Evolutionary conservation across 2,797 vertebrate species (phyloP), one percentile per base, ranked within the genome.

Genomic region (Channa striata): DNA sequence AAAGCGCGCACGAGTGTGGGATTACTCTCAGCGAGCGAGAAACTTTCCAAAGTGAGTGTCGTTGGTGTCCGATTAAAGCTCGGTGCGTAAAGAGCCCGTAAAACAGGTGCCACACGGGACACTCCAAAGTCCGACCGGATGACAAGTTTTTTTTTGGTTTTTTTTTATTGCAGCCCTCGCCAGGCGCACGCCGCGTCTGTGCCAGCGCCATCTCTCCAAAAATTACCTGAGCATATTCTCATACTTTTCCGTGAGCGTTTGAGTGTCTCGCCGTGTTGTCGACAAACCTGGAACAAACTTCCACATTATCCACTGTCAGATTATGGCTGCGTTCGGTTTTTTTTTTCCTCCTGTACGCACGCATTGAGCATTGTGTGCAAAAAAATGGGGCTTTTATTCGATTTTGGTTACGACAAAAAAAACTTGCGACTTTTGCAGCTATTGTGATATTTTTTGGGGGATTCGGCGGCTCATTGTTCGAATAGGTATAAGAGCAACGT

Each of bases 41-140:
- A 90, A 90, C 86, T 91, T 92, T 90, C 85, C 33, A 72, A 73
- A 87, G 70, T 82, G 56, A 76, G 58, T 76, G 74, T 77, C 20
- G 25, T 39, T n/a, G 25, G 33, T n/a, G 17, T 19, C 54, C 60
- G 69, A 68, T n/a, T 68, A 62, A 71, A 82, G 74, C 33, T 67
- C 39, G 72, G 72, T 82, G 83, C 63, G 74, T 81, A 62, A 68
- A 72, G 74, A 75, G 60, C 81, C 74, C 74, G 79, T 81, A 86
- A 89, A 89, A 85, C 90, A 92, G 91, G 91, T 93, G 91, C 88
- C 73, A 61, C 80, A 46, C 64, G 80, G 89, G 84, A 72, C 85
- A 87, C 81, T 84, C 87, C 60, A 79, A 74, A 86, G 71, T 85
- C 68, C 74, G 63, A 74, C 64, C 74, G 65, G n/a, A 84, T 59